Evolutionary conservation across 92 coral and sea anemone genomes (phyloP), one percentile per base, ranked within the genome.

Genomic region (Phenganax stokvisi): DNA sequence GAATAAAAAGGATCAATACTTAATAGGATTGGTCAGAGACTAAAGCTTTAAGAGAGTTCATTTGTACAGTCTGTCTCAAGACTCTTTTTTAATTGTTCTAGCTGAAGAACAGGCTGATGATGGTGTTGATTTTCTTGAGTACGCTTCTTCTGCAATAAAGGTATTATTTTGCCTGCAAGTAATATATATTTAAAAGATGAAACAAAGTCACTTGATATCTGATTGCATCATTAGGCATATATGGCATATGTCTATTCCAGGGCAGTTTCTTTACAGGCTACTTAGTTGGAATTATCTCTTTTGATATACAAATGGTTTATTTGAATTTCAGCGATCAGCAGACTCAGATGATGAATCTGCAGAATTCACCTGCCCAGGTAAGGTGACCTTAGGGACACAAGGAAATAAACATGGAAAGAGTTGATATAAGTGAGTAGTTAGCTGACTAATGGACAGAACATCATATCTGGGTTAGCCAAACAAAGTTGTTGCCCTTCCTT

Each of bases 271-370:
- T 61, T 61, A 12, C 65, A 10, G 15, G 15, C 7, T 59, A 3
- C 9, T 64, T 20, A 7, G 47, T 1, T 37, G 47, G 5, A 37
- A 37, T 37, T 37, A 37, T 5, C 47, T 1, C 47, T 37, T 37
- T 37, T 37, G 5, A 37, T 1, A 37, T 65, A 65, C 10, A 17
- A 11, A 65, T 11, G 25, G 31, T 65, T 28, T 51, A 54, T 55
- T 75, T 3, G n/a, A 54, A 8, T 77, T 77, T 11, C 53, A 79
- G 83, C 67, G 83, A 64, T 62, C 83, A 63, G 83, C 83, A 79
- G 83, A 79, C 69, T 79, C 83, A 52, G 83, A 79, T n/a, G 83
- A 79, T 51, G 83, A 79, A 52, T 63, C 81, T 12, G 55, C 71
- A 31, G 81, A 77, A 12, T 77, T 51, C 58, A 64, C 27, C 51